A percentile compares a stretch with the other conserved stretches of the same genome.
phyloP scores from a whole-genome alignment of 2,797 vertebrate genomes.

The Scomberomorus guttatus region DNA sequence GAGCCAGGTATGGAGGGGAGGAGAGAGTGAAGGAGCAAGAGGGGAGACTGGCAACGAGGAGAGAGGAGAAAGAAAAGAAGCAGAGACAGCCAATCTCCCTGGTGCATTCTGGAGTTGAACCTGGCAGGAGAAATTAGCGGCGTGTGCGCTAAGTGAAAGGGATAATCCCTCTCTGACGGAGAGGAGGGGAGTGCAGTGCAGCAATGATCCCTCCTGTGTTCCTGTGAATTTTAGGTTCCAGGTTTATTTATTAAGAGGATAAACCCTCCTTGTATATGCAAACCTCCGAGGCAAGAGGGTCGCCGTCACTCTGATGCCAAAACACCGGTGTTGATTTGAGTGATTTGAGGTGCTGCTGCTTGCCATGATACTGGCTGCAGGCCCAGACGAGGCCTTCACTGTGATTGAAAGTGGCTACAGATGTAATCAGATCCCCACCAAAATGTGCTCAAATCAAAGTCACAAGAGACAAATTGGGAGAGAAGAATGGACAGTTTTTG shows the following conservation, averaged over 20 bases:
- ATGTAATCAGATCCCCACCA: constrained; percentile 17
- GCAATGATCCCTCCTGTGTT: constrained; percentile 77
- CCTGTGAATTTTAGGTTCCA: constrained; percentile 73
- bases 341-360: constrained; percentile 21
- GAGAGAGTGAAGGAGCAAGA: constrained; percentile 33
- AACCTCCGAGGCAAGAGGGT: constrained; percentile 55
- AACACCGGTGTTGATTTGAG: not conserved
- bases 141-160: constrained; percentile 71
- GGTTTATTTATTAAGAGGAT: constrained; percentile 83
- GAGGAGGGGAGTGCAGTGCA: constrained; percentile 24
- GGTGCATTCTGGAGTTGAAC: constrained; percentile 83
- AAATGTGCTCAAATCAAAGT: constrained; percentile 10
- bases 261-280: constrained; percentile 67
- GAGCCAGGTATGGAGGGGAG: constrained; percentile 63
- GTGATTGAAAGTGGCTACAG: constrained; percentile 10
- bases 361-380: constrained; percentile 39
- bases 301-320: constrained; percentile 38
- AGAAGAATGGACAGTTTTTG: not conserved
- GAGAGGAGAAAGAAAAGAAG: constrained; percentile 41
- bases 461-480: not conserved
- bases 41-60: constrained; percentile 41
- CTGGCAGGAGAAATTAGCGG: constrained; percentile 81
- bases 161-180: constrained; percentile 81
- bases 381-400: constrained; percentile 12
- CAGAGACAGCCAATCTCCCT: constrained; percentile 75